A percentile compares a stretch with the other conserved stretches of the same genome.
phyloP scores from a whole-genome alignment of 1,140 invertebrate genomes.

The Aphidius ervi region DNA sequence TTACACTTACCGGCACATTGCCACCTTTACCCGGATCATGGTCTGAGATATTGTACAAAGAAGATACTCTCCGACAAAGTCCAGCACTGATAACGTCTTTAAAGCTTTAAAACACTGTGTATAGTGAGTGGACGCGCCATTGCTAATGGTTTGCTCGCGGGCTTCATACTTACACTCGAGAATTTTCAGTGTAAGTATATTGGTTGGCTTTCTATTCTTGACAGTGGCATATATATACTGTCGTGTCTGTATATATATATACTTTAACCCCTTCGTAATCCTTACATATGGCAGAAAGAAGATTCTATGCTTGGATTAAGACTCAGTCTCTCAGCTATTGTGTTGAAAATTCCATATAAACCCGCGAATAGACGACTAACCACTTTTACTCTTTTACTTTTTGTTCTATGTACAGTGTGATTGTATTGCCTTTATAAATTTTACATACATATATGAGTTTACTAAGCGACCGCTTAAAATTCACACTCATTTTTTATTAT shows the following conservation, averaged over 20 bases:
- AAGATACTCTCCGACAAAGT: constrained; percentile 7
- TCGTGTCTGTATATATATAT: too few relatives aligned
- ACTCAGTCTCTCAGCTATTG: constrained; percentile 32
- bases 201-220: too few relatives aligned
- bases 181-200: too few relatives aligned
- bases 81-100: constrained; percentile 4
- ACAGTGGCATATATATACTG: too few relatives aligned
- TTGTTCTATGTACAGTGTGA: neutral
- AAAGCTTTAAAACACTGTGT: neutral
- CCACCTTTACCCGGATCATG: constrained; percentile 6
- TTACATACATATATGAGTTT: neutral
- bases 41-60: constrained; percentile 1
- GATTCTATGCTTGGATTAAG: constrained; percentile 39
- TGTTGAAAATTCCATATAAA: constrained; percentile 17
- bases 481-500: constrained; percentile 11
- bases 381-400: neutral
- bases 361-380: constrained; percentile 2
- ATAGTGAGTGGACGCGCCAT: neutral
- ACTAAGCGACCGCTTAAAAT: constrained; percentile 18
- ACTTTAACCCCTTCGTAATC: constrained; percentile 33
- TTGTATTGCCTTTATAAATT: constrained; percentile 14
- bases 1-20: constrained; percentile 31
- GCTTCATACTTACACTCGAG: neutral
- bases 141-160: constrained; percentile 9
- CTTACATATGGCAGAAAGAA: constrained; percentile 39